Base-by-base conservation (phyloP, 2,113 vertebrate species). In the Nipponia nippon region DNA sequence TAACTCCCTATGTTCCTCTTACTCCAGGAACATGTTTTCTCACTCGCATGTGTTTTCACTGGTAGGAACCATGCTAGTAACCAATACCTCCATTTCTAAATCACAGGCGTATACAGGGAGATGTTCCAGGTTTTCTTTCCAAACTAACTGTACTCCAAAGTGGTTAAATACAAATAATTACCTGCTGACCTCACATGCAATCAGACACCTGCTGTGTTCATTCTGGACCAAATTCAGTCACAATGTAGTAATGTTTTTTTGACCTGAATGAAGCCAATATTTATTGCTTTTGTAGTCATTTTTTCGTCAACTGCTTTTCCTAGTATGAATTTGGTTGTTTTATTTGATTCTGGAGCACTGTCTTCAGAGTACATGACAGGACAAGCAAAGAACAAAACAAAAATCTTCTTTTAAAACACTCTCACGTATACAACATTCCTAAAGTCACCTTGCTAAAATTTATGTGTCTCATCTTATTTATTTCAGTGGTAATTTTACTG, bases 1-100 rank as follows among this genome's bases (percentile, higher is more conserved):
- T 32, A 56, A 87, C 27, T 65, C 14, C 9, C 11, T 12, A 1
- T 44, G 14, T 30, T 83, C 36, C 11, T 61, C 16, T 65, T 32
- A 46, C 46, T 77, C 20, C 23, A 61, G 40, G 36, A 83, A 30
- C 9, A 25, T 5, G 7, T 82, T 85, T 70, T 62, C 38, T 66
- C 3, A 0, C 32, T 71, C 30, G 1, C 16, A 23, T 3, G 0
- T 53, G 10, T 83, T 80, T 81, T 49, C 0, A 0, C 6, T 47
- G 25, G 27, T 62, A 91, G 22, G 5, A 87, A 58, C n/a, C 21
- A 16, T 20, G 16, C 75, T 73, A 83, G 16, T 49, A 58, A 66
- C 16, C 6, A 71, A 75, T 59, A 16, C 16, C 13, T 52, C 30
- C 1, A 40, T 82, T 93, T 82, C 63, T 89, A 59, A 36, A 52